Evolutionary conservation across 2,888 invertebrate genomes (phyloP), one percentile per base, ranked within the genome.

Genomic region (Lymantria dispar): DNA sequence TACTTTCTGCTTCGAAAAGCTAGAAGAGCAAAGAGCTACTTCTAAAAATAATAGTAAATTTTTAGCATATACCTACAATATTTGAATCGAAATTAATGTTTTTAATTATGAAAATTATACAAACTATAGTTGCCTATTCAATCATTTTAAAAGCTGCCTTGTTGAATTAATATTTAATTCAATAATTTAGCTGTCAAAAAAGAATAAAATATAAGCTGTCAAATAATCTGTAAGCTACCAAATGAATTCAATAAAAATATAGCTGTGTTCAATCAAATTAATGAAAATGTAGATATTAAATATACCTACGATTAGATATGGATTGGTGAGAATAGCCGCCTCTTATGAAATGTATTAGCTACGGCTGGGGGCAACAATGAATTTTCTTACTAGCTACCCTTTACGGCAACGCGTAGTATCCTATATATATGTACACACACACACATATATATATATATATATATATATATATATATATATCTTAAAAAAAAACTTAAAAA

Each of bases 351-450:
- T 10, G 15, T 47, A 12, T 47, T 48, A 76, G 77, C 76, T 77
- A 73, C 78, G 58, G 56, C 64, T 58, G 36, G 60, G 76, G 74
- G 75, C 76, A 70, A 69, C 47, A 42, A 46, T 45, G 10, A 9
- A 38, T 48, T 52, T 8, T 15, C 14, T 22, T 38, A n/a, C n/a
- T 52, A 68, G 70, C 68, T 64, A 66, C 67, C 46, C 60, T 46
- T 43, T n/a, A 45, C 51, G 68, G 60, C 67, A 66, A 69, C 59
- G 45, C 43, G 40, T 40, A 3, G 7, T 38, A 22, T 38, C 38
- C 12, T 22, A 33, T 47, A 15, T 12, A 50, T 12, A 22, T 58
- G 60, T n/a, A n/a, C n/a, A n/a, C n/a, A n/a, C n/a, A n/a, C n/a
- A n/a, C n/a, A n/a, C n/a, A 42, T 43, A 47, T 52, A 55, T 43